Base-by-base conservation (phyloP, 1,140 invertebrate species). In the Palaemon carinicauda region DNA sequence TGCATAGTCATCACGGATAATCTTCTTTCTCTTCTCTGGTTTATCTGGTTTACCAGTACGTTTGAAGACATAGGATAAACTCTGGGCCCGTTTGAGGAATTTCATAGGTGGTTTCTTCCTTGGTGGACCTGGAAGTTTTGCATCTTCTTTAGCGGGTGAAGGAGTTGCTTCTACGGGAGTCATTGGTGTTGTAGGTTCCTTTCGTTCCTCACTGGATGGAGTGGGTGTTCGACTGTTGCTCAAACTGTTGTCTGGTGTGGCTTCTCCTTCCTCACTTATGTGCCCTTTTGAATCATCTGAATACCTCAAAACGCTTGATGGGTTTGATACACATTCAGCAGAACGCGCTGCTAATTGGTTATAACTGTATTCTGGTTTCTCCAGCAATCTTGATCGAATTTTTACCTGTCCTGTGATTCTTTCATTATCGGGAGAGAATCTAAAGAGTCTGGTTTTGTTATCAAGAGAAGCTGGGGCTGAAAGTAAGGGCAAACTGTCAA, bases 31-130 rank as follows among this genome's bases (percentile, higher is more conserved):
- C 80, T 85, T 89, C 41, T 89, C 88, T 9, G 88, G 80, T 31
- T 79, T 41, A 41, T 41, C 41, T 41, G 33, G n/a, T 29, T 79
- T 52, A 29, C 31, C 77, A 52, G 51, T 89, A 21, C 87, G 82
- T 52, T 89, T 89, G 41, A 87, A 89, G 14, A 89, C 86, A 56
- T 89, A 87, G n/a, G 88, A 87, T 51, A 89, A 75, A 78, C 85
- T 87, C 80, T 89, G 88, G 56, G 88, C 88, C 31, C 88, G 80
- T 80, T 89, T 89, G n/a, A 89, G 53, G 54, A 89, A 89, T 31
- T 89, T 89, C 74, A 81, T 87, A 19, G 86, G 88, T 0, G 80
- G 81, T 81, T 88, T 87, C 54, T 56, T 80, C n/a, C 77, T 77
- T 41, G 65, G 50, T 0, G 21, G n/a, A 12, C 50, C 51, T 33